These are phyloP conservation scores for Samia ricini DNA, from an alignment of 1,140 invertebrate genomes.

Conservation along the genomic window DNA sequence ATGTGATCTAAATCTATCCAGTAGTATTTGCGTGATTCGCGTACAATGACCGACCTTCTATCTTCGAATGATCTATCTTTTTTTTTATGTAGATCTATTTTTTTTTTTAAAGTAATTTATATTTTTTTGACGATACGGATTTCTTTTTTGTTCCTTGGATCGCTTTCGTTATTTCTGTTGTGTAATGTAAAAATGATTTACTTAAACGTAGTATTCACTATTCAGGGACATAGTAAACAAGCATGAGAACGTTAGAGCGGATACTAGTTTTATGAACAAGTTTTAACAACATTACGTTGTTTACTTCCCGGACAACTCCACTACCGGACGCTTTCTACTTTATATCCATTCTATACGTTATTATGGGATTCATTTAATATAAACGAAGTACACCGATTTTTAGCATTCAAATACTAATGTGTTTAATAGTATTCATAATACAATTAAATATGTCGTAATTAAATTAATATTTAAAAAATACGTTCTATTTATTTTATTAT, in stretches of 20 bases:
- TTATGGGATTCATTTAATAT: not conserved
- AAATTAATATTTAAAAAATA: not conserved
- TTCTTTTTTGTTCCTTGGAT: no score
- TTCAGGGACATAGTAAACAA: conserved; percentile 7
- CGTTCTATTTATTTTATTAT: no score
- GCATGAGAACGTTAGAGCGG: conserved; percentile 1
- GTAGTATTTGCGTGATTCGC: no score
- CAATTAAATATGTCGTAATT: not conserved
- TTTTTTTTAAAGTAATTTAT: no score
- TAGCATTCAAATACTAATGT: no score
- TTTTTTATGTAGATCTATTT: no score
- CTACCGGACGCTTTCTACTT: conserved; percentile 29
- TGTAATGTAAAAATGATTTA: not conserved
- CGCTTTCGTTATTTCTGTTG: not conserved
- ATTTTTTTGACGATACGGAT: no score
- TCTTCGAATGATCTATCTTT: no score
- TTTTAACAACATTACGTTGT: conserved; percentile 2
- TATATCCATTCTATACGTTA: conserved; percentile 1
- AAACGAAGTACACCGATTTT: not conserved
- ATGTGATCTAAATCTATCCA: no score
- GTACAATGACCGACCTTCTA: no score
- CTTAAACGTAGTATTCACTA: not conserved
- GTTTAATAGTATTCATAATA: not conserved
- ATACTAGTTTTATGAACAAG: conserved; percentile 10
- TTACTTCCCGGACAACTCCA: conserved; percentile 27